Evolutionary conservation across 2,113 vertebrate genomes (phyloP), one percentile per base, ranked within the genome.

Genomic region (Pollachius pollachius): DNA sequence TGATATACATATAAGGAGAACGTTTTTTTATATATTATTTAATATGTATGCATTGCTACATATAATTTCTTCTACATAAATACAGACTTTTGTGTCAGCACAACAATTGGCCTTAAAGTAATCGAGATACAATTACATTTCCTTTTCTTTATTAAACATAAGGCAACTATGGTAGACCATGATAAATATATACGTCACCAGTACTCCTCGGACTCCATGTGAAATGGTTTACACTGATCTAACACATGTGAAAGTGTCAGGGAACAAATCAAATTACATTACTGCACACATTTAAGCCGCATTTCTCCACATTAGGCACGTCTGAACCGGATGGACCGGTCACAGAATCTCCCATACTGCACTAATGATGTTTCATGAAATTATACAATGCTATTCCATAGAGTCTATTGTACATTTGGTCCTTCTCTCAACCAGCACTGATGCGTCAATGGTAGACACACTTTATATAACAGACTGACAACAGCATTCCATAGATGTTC

Each of bases 91-190:
- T 37, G 72, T 69, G 58, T 86, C 67, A 72, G 79, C 73, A 63
- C 69, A 65, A 78, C 75, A 78, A 77, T 41, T 17, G 66, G 70
- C 27, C 68, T 72, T 70, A 57, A 67, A 76, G n/a, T 74, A 82
- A 74, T 75, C 79, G 79, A 75, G 76, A 81, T 65, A 70, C 70
- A 83, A 69, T 3, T 61, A 68, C 30, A 54, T 66, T 87, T 81
- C 77, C 68, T 73, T 82, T 86, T 80, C 75, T 85, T 81, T 81
- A 81, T 81, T 77, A 76, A 91, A 92, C 89, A 88, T 92, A 92
- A 93, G 92, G 91, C 91, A 90, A 89, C 89, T 88, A 91, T 90
- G 91, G 92, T 86, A 82, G 82, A 89, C 88, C 79, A 76, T 81
- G 77, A 79, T 76, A 65, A 79, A 81, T 71, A 85, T 73, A 79